Evolutionary conservation across 2,113 vertebrate genomes (phyloP).

Genomic region (Charina bottae): DNA sequence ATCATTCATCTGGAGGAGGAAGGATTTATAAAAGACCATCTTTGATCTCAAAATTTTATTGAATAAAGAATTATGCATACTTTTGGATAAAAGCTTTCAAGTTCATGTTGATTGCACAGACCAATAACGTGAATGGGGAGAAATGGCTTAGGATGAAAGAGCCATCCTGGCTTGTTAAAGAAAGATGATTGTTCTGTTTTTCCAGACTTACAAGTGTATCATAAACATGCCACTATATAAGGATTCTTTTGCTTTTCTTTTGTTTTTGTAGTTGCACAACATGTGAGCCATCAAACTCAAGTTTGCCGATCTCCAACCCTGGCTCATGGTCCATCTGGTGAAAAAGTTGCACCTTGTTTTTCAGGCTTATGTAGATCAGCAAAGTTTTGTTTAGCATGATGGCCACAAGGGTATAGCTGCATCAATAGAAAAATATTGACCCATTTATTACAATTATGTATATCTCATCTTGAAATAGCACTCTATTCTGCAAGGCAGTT

Average conservation of each 20-base stretch:
- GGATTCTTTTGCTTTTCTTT: neutral
- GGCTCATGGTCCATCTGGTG: neutral
- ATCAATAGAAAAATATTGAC: too few relatives aligned
- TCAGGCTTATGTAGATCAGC: too few relatives aligned
- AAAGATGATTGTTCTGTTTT: neutral
- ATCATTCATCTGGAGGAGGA: slow-evolving; percentile 2
- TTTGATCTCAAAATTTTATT: slow-evolving; percentile 21
- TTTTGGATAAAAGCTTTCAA: slow-evolving; percentile 38
- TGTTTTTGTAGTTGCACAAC: neutral
- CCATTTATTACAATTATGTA: too few relatives aligned
- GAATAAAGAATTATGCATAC: slow-evolving; percentile 1
- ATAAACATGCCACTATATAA: neutral
- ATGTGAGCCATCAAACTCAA: neutral
- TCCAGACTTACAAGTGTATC: neutral
- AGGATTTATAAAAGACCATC: slow-evolving; percentile 17
- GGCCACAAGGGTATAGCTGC: too few relatives aligned
- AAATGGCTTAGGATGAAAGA: neutral
- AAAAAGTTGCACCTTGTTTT: too few relatives aligned
- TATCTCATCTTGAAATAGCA: too few relatives aligned
- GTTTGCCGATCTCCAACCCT: neutral
- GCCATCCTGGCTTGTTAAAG: neutral
- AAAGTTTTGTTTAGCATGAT: too few relatives aligned
- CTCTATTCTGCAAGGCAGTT: too few relatives aligned
- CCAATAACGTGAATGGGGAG: neutral
- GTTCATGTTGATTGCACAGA: neutral